Conservation (phyloP, 2,888 invertebrate genomes). For the Hypselothyrea guttata region DNA sequence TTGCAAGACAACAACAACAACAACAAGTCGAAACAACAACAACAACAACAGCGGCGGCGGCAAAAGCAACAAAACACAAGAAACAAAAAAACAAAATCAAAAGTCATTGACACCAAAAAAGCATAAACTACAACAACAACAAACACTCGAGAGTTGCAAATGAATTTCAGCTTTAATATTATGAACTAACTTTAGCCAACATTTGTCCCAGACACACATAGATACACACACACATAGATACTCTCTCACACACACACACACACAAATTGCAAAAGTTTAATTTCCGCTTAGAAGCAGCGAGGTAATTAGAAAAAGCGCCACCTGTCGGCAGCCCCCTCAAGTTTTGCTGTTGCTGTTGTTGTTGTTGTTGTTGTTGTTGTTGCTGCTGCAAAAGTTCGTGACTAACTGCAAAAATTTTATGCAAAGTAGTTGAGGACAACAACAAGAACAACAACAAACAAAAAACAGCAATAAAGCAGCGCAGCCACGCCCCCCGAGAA, state of each 20-base stretch:
- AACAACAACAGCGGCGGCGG: too few relatives aligned
- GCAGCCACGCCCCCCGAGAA: neutral
- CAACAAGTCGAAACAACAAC: conserved; percentile 11
- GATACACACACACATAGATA: too few relatives aligned
- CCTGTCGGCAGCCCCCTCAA: conserved; percentile 25
- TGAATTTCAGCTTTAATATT: conserved; percentile 30
- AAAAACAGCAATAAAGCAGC: neutral
- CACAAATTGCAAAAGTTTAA: conserved; percentile 6
- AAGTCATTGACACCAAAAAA: conserved; percentile 67
- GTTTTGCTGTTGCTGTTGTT: conserved; percentile 1
- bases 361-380: conserved; percentile 6
- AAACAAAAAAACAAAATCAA: conserved; percentile 39
- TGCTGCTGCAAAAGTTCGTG: neutral
- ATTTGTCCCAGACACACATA: too few relatives aligned
- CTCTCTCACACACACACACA: conserved; percentile 25
- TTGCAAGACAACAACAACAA: conserved; percentile 59
- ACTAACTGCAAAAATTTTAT: conserved; percentile 49
- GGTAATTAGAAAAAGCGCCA: conserved; percentile 47
- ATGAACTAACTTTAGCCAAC: conserved; percentile 9
- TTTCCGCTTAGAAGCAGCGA: conserved; percentile 27
- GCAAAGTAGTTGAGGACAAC: conserved; percentile 34
- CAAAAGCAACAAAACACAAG: too few relatives aligned
- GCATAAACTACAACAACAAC: conserved; percentile 16
- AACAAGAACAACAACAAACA: too few relatives aligned
- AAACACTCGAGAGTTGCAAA: conserved; percentile 52